These are phyloP conservation scores for Ochropleura plecta DNA, from an alignment of 2,888 invertebrate species.

Conservation along the genomic window DNA sequence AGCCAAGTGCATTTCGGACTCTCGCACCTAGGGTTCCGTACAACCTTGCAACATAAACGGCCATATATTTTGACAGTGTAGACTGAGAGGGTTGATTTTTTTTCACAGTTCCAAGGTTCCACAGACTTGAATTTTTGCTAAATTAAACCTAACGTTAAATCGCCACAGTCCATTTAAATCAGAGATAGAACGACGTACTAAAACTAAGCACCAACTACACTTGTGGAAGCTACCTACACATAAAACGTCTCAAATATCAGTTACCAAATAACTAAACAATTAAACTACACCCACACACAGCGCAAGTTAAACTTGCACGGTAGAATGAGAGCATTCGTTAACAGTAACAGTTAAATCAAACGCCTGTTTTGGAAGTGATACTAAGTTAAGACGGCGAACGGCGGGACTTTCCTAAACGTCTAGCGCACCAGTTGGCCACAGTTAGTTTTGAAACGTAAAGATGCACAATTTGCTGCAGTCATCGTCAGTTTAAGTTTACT, in stretches of 20 bases:
- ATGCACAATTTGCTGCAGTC: conserved; percentile 64
- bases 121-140: no score
- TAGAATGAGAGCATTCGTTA: conserved; percentile 63
- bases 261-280: conserved; percentile 46
- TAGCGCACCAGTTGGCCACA: conserved; percentile 68
- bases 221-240: not conserved
- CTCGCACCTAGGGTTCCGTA: no score
- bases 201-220: not conserved
- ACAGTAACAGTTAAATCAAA: conserved; percentile 70
- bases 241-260: conserved; percentile 22
- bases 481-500: conserved; percentile 58
- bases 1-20: no score
- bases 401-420: conserved; percentile 70
- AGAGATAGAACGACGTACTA: not conserved
- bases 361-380: conserved; percentile 70
- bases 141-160: not conserved
- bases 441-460: conserved; percentile 67
- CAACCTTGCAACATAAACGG: no score
- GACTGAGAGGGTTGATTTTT: no score
- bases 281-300: conserved; percentile 33
- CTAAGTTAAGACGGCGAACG: conserved; percentile 69
- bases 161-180: not conserved
- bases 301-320: conserved; percentile 47
- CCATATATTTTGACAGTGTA: no score
- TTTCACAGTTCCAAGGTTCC: no score